Percentiles rank a stretch among this genome's conserved stretches.
phyloP scores from a whole-genome alignment of 23 tunicate genomes.

The Halocynthia aurantium region DNA sequence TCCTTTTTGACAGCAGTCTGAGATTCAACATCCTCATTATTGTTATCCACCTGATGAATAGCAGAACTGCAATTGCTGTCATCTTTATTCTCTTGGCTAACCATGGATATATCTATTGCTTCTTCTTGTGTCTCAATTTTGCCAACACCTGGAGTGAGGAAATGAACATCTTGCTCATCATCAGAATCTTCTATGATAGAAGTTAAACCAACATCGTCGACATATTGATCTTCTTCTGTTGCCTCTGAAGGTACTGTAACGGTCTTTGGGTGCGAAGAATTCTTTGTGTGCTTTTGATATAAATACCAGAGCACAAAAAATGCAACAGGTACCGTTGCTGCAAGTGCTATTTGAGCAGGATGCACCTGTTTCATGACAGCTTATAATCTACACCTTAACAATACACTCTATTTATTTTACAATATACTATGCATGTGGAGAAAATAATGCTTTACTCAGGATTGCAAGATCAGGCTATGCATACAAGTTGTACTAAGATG shows the following conservation, averaged over 20 bases:
- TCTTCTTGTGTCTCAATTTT: background rate
- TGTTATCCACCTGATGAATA: background rate
- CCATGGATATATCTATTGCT: too few relatives aligned
- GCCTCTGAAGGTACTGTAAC: too few relatives aligned
- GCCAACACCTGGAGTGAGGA: background rate
- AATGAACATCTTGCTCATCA: background rate
- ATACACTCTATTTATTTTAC: too few relatives aligned
- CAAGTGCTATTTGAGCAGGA: constrained; percentile 2
- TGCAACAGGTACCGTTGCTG: constrained; percentile 1
- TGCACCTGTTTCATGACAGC: constrained; percentile 4
- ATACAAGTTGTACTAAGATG: too few relatives aligned
- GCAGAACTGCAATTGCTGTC: too few relatives aligned
- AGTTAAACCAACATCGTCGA: background rate
- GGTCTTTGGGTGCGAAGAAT: too few relatives aligned
- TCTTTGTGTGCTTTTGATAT: background rate
- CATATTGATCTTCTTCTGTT: background rate
- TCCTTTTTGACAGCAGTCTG: background rate
- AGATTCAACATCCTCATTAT: background rate
- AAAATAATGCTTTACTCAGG: too few relatives aligned
- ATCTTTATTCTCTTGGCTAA: too few relatives aligned
- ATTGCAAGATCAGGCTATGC: too few relatives aligned
- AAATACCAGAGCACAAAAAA: background rate
- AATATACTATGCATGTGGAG: too few relatives aligned
- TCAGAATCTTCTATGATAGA: background rate
- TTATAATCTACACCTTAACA: too few relatives aligned